Percentiles rank a stretch among this genome's conserved stretches.
phyloP scores from a whole-genome alignment of 2,888 invertebrate species.

The Andrena bicolor region DNA sequence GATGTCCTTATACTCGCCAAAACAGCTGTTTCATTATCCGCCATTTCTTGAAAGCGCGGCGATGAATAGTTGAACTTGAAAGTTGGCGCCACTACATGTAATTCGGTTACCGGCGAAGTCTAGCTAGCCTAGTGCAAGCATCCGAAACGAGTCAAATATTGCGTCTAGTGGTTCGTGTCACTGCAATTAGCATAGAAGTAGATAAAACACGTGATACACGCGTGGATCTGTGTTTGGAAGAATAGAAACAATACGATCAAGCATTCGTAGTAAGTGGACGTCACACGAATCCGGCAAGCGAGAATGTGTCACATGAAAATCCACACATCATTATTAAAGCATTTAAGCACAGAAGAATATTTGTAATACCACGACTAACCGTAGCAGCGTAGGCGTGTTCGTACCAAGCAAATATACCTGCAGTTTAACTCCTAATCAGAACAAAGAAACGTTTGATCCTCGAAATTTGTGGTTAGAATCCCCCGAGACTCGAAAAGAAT shows the following conservation, averaged over 20 bases:
- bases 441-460: not conserved
- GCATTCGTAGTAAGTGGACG: no score
- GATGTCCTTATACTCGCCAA: constrained; percentile 65
- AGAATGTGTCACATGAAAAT: no score
- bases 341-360: no score
- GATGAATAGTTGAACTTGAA: constrained; percentile 48
- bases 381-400: no score
- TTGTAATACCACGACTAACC: no score
- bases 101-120: not conserved
- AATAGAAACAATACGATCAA: no score
- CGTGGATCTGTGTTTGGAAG: no score
- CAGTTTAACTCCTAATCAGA: not conserved
- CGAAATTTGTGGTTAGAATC: not conserved
- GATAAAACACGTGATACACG: not conserved
- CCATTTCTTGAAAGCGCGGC: constrained; percentile 55
- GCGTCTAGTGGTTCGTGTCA: not conserved
- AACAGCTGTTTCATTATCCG: constrained; percentile 75
- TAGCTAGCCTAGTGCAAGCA: not conserved
- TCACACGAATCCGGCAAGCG: no score
- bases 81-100: constrained; percentile 35
- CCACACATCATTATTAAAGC: no score
- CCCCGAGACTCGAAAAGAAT: not conserved
- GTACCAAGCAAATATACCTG: no score
- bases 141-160: not conserved
- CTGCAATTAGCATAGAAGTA: not conserved